Conservation (phyloP, 2,888 invertebrate species). For the Acronicta alni region DNA sequence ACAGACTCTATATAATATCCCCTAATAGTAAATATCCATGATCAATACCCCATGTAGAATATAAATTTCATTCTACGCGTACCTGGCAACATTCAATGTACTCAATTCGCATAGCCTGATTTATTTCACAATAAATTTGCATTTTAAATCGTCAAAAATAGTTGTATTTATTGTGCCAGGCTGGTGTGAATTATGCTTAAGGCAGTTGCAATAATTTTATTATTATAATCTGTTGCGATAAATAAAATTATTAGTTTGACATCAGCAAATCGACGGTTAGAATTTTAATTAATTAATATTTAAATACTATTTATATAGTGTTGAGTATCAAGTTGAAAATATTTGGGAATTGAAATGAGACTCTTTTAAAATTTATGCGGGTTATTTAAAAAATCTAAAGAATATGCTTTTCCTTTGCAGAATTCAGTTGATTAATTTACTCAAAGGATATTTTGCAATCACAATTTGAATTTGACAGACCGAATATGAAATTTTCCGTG, state of each 20-base stretch:
- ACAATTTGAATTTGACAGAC: too few species aligned
- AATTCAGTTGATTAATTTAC: too few species aligned
- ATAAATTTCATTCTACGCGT: conserved; percentile 4
- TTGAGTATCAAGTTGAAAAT: not conserved
- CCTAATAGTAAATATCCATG: conserved; percentile 9
- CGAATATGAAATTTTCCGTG: too few species aligned
- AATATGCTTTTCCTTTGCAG: not conserved
- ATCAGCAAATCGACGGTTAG: conserved; percentile 9
- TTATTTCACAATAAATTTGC: not conserved
- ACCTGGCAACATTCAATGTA: conserved; percentile 10
- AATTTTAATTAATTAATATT: conserved; percentile 7
- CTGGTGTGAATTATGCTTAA: not conserved
- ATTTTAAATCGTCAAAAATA: conserved; percentile 8
- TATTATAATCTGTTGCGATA: conserved; percentile 28
- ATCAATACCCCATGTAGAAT: conserved; percentile 6
- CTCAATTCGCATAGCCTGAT: conserved; percentile 3
- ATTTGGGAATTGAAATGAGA: conserved; percentile 1
- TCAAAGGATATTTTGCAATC: too few species aligned
- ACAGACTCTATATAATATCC: conserved; percentile 2
- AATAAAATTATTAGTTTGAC: conserved; percentile 20
- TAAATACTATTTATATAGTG: conserved; percentile 1
- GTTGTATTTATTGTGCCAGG: too few species aligned
- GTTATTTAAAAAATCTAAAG: too few species aligned
- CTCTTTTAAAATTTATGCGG: not conserved
- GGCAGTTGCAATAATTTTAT: conserved; percentile 16